These are phyloP conservation scores for Aricia agestis DNA, from an alignment of 1,140 invertebrate genomes.

Conservation along the genomic window DNA sequence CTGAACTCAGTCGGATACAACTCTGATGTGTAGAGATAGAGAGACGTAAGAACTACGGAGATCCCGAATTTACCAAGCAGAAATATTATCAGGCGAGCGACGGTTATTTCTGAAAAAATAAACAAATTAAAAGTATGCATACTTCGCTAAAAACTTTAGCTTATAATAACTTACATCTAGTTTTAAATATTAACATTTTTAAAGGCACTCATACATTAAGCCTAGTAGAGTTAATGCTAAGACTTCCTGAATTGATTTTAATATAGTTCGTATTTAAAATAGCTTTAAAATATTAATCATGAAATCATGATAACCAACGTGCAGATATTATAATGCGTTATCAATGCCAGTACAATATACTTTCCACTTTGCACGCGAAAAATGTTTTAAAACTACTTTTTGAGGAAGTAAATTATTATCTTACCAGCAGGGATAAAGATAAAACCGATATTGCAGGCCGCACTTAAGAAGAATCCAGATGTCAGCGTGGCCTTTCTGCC, in stretches of 20 bases:
- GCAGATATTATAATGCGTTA: background rate
- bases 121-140: no score
- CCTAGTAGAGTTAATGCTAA: no score
- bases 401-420: conserved; percentile 24
- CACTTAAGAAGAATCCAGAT: conserved; percentile 14
- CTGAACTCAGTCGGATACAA: conserved; percentile 83
- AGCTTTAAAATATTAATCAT: no score
- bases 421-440: conserved; percentile 40
- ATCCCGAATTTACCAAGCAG: conserved; percentile 85
- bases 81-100: conserved; percentile 63
- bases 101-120: no score
- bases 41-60: conserved; percentile 79
- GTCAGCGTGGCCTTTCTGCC: conserved; percentile 78
- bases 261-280: no score
- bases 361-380: background rate
- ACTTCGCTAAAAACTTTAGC: no score
- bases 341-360: background rate
- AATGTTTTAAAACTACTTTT: background rate
- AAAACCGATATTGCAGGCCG: conserved; percentile 21
- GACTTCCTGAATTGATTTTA: no score
- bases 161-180: no score
- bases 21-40: conserved; percentile 83
- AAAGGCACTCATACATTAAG: no score
- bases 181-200: no score
- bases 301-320: no score